Conservation (phyloP, 2,888 invertebrate genomes). For the Sesamia inferens region DNA sequence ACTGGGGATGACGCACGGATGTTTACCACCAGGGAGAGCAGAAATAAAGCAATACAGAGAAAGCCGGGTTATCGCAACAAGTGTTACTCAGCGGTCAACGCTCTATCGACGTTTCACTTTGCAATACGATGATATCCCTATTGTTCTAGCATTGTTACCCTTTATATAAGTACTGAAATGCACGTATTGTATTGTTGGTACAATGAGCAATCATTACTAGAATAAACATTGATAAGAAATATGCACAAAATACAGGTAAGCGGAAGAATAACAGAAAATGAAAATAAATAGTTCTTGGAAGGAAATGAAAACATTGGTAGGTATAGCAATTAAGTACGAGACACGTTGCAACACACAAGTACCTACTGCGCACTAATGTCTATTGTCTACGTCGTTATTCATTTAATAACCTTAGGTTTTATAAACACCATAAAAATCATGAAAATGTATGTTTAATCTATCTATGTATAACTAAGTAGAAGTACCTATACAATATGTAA, state of each 20-base stretch:
- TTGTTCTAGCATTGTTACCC: constrained; percentile 77
- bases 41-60: constrained; percentile 83
- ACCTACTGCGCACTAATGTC: background rate
- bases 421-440: background rate
- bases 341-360: background rate
- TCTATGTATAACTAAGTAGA: no score
- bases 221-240: constrained; percentile 65
- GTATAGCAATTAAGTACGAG: constrained; percentile 2
- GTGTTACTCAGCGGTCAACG: constrained; percentile 82
- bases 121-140: constrained; percentile 80
- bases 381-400: background rate
- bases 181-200: constrained; percentile 65
- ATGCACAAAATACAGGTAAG: constrained; percentile 40
- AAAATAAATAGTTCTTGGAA: constrained; percentile 29
- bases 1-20: constrained; percentile 85
- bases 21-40: constrained; percentile 86
- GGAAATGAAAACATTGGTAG: constrained; percentile 22
- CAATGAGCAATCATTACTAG: constrained; percentile 62
- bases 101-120: constrained; percentile 76
- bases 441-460: background rate
- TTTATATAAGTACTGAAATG: constrained; percentile 56
- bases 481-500: no score
- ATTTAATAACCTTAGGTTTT: constrained; percentile 3
- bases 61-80: constrained; percentile 81
- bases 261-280: constrained; percentile 42